A percentile compares a stretch with the other conserved stretches of the same genome.
Evolutionary conservation across 2,113 vertebrate species (phyloP).

Genomic region (Istiophorus platypterus): DNA sequence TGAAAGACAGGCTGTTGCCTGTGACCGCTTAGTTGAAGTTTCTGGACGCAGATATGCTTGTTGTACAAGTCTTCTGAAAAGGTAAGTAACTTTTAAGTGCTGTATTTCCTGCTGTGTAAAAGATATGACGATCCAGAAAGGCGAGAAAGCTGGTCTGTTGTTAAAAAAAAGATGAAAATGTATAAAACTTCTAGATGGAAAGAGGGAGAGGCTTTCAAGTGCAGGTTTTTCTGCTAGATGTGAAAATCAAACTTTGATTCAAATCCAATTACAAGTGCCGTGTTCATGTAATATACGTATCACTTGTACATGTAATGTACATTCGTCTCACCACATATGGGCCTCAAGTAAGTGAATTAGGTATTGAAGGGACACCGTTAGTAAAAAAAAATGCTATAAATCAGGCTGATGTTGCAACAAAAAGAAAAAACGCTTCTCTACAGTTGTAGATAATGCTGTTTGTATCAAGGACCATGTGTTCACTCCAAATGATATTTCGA

Average conservation of each 20-base stretch:
- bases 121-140: neutral
- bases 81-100: conserved; percentile 40
- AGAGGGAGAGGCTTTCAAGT: conserved; percentile 22
- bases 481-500: neutral
- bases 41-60: conserved; percentile 19
- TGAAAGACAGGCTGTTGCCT: conserved; percentile 16
- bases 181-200: neutral
- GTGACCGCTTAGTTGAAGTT: conserved; percentile 2
- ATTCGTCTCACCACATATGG: neutral
- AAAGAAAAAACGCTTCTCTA: neutral
- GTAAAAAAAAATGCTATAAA: neutral
- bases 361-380: neutral
- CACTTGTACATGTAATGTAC: neutral
- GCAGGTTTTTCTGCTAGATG: neutral
- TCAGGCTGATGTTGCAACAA: neutral
- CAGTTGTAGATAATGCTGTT: neutral
- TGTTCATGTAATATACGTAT: neutral
- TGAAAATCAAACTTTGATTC: conserved; percentile 1
- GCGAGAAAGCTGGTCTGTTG: neutral
- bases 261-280: neutral
- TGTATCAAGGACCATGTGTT: neutral
- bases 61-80: conserved; percentile 39
- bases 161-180: conserved; percentile 37
- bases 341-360: neutral
- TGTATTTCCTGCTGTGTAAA: neutral